Evolutionary conservation across 2,888 invertebrate species (phyloP).

Genomic region (Mallateleia sp.): DNA sequence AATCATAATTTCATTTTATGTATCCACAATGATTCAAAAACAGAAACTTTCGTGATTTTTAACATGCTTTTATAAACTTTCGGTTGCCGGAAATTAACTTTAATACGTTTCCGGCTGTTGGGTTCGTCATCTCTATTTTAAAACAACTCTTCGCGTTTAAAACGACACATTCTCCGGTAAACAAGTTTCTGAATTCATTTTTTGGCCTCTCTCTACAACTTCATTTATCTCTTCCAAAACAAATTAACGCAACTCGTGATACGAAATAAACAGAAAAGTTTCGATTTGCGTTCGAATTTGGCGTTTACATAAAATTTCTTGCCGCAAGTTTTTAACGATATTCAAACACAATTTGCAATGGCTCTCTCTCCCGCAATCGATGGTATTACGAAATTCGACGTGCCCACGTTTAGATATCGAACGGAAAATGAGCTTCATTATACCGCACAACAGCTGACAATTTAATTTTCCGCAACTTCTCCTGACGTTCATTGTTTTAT

Average conservation of each 20-base stretch:
- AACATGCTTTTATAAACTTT: no score
- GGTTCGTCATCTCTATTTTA: no score
- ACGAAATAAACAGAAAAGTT: constrained; percentile 12
- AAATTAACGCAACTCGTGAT: constrained; percentile 4
- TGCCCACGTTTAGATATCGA: background rate
- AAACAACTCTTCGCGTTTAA: no score
- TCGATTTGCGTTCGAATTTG: background rate
- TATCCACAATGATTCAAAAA: no score
- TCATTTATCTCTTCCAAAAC: background rate
- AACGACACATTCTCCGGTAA: no score
- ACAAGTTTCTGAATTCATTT: no score
- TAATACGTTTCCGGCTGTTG: no score
- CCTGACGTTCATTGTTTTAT: constrained; percentile 13
- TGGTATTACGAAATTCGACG: background rate
- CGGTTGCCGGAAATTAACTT: no score
- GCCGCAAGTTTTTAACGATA: constrained; percentile 33
- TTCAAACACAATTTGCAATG: constrained; percentile 27
- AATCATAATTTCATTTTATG: no score
- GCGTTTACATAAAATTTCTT: constrained; percentile 3
- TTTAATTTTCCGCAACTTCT: constrained; percentile 9
- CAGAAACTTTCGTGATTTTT: no score
- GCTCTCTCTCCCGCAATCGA: constrained; percentile 17
- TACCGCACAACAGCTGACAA: background rate
- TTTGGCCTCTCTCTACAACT: no score
- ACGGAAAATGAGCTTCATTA: constrained; percentile 37